Conservation (phyloP, 2,797 vertebrate genomes). For the Falco naumanni region DNA sequence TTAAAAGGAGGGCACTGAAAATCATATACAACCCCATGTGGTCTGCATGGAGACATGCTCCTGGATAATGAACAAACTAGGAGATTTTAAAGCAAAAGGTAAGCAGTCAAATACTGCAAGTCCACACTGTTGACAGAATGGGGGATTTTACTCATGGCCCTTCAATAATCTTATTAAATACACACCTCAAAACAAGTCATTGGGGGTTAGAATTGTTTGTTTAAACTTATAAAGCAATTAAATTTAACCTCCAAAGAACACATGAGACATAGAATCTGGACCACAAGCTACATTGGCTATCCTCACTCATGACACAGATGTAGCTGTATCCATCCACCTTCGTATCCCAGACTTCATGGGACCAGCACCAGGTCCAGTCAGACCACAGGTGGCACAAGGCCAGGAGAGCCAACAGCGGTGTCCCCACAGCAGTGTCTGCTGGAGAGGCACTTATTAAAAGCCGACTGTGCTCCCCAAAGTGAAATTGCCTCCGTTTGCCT, state of each 20-base stretch:
- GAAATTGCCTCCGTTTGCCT: background rate
- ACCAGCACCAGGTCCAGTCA: background rate
- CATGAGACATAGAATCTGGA: background rate
- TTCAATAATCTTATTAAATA: background rate
- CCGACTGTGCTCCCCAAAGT: background rate
- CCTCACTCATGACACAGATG: background rate
- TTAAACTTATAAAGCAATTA: background rate
- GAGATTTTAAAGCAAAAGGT: background rate
- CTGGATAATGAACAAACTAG: background rate
- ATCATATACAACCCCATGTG: background rate
- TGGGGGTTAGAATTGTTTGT: background rate
- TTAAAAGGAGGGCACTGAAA: background rate
- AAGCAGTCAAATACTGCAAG: background rate
- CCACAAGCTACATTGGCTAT: background rate
- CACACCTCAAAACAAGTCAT: background rate
- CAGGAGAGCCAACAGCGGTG: background rate
- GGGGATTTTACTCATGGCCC: background rate
- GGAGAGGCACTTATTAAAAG: background rate
- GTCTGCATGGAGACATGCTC: background rate
- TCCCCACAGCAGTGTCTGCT: background rate
- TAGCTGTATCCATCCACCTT: background rate
- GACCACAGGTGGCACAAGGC: fast-evolving
- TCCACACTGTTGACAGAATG: background rate
- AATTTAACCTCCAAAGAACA: background rate
- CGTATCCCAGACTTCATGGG: no score